Evolutionary conservation across 1,140 invertebrate species (phyloP).

Genomic region (Eumaeus atala): DNA sequence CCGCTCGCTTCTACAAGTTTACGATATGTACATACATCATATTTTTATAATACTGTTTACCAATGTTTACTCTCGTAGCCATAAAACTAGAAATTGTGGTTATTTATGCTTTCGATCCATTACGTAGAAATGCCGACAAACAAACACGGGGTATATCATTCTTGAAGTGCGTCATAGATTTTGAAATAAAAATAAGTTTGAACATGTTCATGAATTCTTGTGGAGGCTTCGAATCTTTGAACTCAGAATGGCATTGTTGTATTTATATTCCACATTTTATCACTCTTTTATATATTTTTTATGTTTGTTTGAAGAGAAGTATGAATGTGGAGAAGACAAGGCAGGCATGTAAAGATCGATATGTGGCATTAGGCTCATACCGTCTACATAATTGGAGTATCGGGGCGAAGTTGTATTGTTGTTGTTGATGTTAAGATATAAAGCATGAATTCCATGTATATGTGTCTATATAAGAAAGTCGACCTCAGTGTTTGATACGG

Average conservation of each 20-base stretch:
- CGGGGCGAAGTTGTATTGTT: too few relatives aligned
- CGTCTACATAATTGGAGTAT: too few relatives aligned
- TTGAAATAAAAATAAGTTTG: conserved; percentile 1
- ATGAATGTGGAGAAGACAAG: too few relatives aligned
- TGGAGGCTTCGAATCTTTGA: neutral
- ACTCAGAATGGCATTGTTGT: conserved; percentile 1
- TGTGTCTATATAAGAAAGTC: too few relatives aligned
- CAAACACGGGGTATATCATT: conserved; percentile 5
- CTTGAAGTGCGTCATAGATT: conserved; percentile 7
- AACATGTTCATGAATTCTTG: conserved; percentile 4
- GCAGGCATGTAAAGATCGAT: too few relatives aligned
- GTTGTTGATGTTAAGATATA: too few relatives aligned
- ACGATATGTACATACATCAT: neutral
- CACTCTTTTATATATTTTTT: neutral
- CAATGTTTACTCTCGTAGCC: neutral
- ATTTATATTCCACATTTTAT: conserved; percentile 3
- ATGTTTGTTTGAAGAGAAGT: too few relatives aligned
- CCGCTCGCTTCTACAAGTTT: too few relatives aligned
- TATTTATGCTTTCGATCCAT: conserved; percentile 9
- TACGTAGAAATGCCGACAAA: conserved; percentile 8
- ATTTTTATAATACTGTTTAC: conserved; percentile 11
- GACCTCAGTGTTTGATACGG: too few relatives aligned
- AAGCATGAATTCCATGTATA: too few relatives aligned
- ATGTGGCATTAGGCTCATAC: too few relatives aligned
- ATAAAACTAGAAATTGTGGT: conserved; percentile 1